A percentile compares a stretch with the other conserved stretches of the same genome.
phyloP scores from a whole-genome alignment of 2,888 invertebrate species.

The Cheilosia impressa region DNA sequence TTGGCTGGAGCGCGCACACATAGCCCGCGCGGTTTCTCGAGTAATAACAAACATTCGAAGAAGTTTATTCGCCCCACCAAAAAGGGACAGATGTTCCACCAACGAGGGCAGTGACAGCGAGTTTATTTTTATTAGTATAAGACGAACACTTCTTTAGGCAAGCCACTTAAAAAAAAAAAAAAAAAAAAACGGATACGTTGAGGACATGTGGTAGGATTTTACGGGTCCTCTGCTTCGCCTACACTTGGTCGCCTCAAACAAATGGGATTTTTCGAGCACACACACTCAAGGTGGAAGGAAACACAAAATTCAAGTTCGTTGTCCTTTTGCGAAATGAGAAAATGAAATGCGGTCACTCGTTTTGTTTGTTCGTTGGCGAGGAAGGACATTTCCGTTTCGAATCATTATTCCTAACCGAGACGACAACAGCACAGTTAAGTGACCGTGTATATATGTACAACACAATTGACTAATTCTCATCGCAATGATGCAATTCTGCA shows the following conservation, averaged over 20 bases:
- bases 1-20: constrained; percentile 7
- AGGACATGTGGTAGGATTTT: constrained; percentile 68
- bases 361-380: constrained; percentile 4
- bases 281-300: constrained; percentile 60
- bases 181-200: constrained; percentile 41
- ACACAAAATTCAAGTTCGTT: constrained; percentile 57
- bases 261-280: constrained; percentile 8
- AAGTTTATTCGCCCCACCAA: constrained; percentile 67
- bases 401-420: constrained; percentile 33
- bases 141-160: constrained; percentile 34
- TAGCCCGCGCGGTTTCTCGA: constrained; percentile 41
- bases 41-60: constrained; percentile 67
- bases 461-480: constrained; percentile 58
- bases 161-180: constrained; percentile 39
- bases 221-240: constrained; percentile 49
- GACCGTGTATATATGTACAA: constrained; percentile 37
- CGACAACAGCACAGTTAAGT: constrained; percentile 54
- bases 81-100: constrained; percentile 69
- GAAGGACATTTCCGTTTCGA: constrained; percentile 73
- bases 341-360: constrained; percentile 15
- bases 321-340: constrained; percentile 42
- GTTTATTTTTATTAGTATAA: constrained; percentile 63
- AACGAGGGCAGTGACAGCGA: constrained; percentile 65
- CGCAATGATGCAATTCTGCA: constrained; percentile 29
- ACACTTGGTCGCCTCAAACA: constrained; percentile 40